phyloP scores from a whole-genome alignment of 2,797 vertebrate genomes.

The Choloepus didactylus region DNA sequence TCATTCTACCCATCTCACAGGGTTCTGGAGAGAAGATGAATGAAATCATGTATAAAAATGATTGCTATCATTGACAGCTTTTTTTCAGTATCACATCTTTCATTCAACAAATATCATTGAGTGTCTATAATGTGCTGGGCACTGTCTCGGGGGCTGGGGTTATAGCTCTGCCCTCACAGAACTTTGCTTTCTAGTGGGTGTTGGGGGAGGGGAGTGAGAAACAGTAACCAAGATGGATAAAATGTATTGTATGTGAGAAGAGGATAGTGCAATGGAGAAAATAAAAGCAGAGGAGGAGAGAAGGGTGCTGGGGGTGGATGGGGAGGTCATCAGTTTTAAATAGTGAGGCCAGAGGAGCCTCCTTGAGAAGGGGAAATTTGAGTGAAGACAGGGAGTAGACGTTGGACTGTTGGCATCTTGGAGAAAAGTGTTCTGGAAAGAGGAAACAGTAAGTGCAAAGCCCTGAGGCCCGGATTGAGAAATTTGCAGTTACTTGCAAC shows the following conservation, averaged over 20 bases:
- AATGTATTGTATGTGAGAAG: not conserved
- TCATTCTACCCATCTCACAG: not conserved
- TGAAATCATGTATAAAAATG: not conserved
- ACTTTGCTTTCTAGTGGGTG: not conserved
- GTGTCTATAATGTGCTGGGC: not conserved
- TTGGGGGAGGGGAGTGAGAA: not conserved
- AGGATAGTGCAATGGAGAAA: not conserved
- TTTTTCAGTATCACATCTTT: not conserved
- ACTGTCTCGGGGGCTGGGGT: not conserved
- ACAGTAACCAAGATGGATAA: not conserved
- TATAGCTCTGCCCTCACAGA: not conserved
- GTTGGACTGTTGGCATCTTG: not conserved
- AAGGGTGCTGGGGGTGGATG: not conserved
- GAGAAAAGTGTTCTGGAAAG: not conserved
- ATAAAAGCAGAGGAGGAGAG: not conserved
- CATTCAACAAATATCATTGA: not conserved
- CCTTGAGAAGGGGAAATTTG: not conserved
- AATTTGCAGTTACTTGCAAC: not conserved
- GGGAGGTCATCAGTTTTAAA: not conserved
- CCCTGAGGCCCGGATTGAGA: not conserved
- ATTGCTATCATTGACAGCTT: not conserved
- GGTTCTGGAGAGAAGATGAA: not conserved
- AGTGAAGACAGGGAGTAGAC: not conserved
- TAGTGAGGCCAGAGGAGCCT: not conserved
- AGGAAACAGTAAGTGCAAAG: not conserved